Evolutionary conservation across 2,113 vertebrate species (phyloP), one percentile per base, ranked within the genome.

Genomic region (Proterorhinus semilunaris): DNA sequence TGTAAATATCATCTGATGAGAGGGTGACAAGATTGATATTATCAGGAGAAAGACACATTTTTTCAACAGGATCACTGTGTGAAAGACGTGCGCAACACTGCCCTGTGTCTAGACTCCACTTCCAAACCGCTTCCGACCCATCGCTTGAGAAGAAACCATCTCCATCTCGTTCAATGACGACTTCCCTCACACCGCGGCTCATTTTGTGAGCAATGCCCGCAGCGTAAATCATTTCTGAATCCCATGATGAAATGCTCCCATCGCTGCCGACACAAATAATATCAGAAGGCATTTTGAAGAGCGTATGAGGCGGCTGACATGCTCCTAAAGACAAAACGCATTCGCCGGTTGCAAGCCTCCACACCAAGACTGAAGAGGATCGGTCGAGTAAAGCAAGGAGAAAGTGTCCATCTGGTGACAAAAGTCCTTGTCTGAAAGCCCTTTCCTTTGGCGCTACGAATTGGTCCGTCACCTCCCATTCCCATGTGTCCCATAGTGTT

Each of bases 251-350:
- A 67, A 94, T 45, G 21, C 63, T 65, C 13, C 90, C 88, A 12
- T 78, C 74, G 4, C 11, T 45, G 62, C 77, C 52, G 17, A 92
- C 82, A n/a, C 86, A 89, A 59, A 88, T 62, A 0, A 93, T 48
- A 17, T 81, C 71, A n/a, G 83, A 79, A 54, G 78, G 53, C 6
- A 54, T 74, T 81, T 87, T 92, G 58, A 91, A 55, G 49, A 94
- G 86, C 1, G 69, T 65, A 0, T 64, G 52, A 7, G 86, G 72
- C 45, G 55, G 64, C 7, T 47, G 61, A 51, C 52, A 50, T 7
- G 71, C 68, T 54, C 89, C 79, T 51, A 95, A 85, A 27, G 87
- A 89, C 15, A 93, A 85, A 53, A 95, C 75, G 62, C 93, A 94
- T 44, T 93, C 85, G 8, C 93, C 94, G 6, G 85, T 90, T 70